Evolutionary conservation across 2,888 invertebrate genomes (phyloP).

Genomic region (Stenoptilia bipunctidactyla): DNA sequence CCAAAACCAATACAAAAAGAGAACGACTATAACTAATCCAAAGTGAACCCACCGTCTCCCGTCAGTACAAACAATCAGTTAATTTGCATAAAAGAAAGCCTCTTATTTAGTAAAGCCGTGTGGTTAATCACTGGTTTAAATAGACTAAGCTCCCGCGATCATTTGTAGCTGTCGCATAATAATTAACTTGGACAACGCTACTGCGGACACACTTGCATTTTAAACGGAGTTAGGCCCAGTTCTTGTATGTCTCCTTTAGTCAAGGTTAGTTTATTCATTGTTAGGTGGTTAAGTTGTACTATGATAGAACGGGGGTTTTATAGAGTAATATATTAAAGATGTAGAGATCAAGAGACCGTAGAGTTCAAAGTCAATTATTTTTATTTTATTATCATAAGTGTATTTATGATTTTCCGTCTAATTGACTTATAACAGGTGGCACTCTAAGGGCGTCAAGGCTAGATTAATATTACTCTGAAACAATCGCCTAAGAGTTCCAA

Average conservation of each 20-base stretch:
- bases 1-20: too few species aligned
- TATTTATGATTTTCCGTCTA: too few species aligned
- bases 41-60: constrained; percentile 33
- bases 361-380: background rate
- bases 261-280: constrained; percentile 37
- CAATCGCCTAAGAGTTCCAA: too few species aligned
- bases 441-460: too few species aligned
- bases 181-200: constrained; percentile 45
- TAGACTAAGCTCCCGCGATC: constrained; percentile 43
- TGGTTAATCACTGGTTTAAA: constrained; percentile 52
- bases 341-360: too few species aligned
- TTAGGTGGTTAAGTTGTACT: background rate
- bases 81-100: constrained; percentile 63
- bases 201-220: constrained; percentile 33
- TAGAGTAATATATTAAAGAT: too few species aligned
- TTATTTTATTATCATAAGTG: too few species aligned
- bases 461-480: too few species aligned
- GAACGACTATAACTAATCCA: constrained; percentile 22
- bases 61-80: constrained; percentile 46
- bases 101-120: constrained; percentile 53
- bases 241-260: constrained; percentile 21
- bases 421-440: too few species aligned
- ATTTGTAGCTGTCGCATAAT: constrained; percentile 58
- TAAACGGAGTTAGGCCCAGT: constrained; percentile 36
- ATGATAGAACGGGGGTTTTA: background rate